phyloP scores from a whole-genome alignment of 2,888 invertebrate species.

The Azorinus chamasolen region DNA sequence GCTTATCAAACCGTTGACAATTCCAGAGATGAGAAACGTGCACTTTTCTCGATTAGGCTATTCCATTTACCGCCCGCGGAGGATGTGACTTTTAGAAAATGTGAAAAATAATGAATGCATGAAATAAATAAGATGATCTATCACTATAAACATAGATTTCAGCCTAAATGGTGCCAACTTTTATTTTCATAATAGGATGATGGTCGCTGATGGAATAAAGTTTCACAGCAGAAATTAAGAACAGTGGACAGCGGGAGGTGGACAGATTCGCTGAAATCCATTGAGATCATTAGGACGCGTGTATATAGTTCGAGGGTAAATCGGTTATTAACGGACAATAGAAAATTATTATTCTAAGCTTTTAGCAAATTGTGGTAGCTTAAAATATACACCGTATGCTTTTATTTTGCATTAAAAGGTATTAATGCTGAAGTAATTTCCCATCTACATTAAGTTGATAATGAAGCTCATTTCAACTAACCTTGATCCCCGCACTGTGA shows the following conservation, averaged over 20 bases:
- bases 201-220: not conserved
- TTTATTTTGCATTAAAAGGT: no score
- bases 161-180: not conserved
- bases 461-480: no score
- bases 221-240: constrained; percentile 31
- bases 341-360: no score
- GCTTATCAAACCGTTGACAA: constrained; percentile 46
- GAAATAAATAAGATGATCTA: not conserved
- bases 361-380: no score
- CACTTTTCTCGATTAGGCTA: constrained; percentile 65
- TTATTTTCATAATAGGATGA: constrained; percentile 1
- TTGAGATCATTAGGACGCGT: constrained; percentile 59
- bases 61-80: constrained; percentile 63
- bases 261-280: constrained; percentile 50
- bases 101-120: constrained; percentile 1
- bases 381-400: no score
- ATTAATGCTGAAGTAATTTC: no score
- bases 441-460: no score
- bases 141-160: not conserved
- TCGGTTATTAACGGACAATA: no score
- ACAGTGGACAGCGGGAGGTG: constrained; percentile 35
- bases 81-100: not conserved
- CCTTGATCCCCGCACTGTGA: no score
- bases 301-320: constrained; percentile 9
- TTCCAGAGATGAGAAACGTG: constrained; percentile 65